Percentiles rank a stretch among this genome's conserved stretches.
Conservation (phyloP, 2,888 invertebrate species). For the Orthosia gracilis region DNA sequence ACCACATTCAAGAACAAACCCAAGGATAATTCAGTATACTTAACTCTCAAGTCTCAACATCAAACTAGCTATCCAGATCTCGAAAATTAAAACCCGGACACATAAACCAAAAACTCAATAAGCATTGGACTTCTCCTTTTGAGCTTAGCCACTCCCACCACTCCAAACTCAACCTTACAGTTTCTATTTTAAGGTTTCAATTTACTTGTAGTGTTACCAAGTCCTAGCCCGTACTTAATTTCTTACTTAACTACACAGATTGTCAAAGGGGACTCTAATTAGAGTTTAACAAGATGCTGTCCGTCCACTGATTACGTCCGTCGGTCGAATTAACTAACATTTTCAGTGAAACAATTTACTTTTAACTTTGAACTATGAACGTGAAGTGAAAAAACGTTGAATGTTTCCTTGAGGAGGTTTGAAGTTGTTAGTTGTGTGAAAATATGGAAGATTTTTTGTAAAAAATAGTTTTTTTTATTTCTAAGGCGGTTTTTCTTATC, state of each 20-base stretch:
- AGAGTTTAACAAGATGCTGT: constrained; percentile 67
- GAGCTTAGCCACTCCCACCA: not conserved
- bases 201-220: not conserved
- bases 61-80: not conserved
- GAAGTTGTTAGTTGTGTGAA: not conserved
- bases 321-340: constrained; percentile 64
- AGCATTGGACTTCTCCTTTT: constrained; percentile 35
- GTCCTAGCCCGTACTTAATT: constrained; percentile 61
- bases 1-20: not conserved
- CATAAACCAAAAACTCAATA: constrained; percentile 59
- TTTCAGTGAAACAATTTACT: constrained; percentile 66
- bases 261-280: constrained; percentile 69
- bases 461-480: too few species aligned
- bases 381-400: constrained; percentile 35
- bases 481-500: too few species aligned
- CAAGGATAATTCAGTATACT: not conserved
- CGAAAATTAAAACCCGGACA: constrained; percentile 46
- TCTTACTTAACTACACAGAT: constrained; percentile 68
- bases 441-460: constrained; percentile 1
- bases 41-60: not conserved
- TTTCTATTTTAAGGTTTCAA: accelerated
- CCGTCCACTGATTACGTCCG: constrained; percentile 63
- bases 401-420: constrained; percentile 14
- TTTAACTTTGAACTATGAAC: constrained; percentile 49
- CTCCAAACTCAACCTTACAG: constrained; percentile 9